Evolutionary conservation across 2,113 vertebrate species (phyloP).

Genomic region (Scartelaos histophorus): DNA sequence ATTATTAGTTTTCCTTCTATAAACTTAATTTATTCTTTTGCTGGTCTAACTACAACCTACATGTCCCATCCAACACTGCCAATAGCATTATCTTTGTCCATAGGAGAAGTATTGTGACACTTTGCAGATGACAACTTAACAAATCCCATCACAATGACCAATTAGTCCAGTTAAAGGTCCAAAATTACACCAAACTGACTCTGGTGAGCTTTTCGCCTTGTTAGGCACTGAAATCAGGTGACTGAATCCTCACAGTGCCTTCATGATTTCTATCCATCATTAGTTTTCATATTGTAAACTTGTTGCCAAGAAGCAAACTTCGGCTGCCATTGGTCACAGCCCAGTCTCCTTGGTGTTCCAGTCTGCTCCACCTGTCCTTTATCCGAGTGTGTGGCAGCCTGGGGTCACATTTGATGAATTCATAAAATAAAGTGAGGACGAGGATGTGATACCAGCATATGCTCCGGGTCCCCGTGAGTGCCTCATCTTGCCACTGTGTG

Average conservation of each 20-base stretch:
- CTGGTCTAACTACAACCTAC: too few species aligned
- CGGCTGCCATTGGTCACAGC: background rate
- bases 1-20: background rate
- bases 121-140: too few species aligned
- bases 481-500: conserved; percentile 47
- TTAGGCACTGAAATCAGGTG: too few species aligned
- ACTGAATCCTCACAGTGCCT: too few species aligned
- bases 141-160: too few species aligned
- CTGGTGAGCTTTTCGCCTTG: too few species aligned
- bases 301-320: background rate
- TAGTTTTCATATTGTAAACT: background rate
- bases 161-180: too few species aligned
- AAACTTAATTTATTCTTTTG: background rate
- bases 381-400: conserved; percentile 13
- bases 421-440: conserved; percentile 42
- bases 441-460: conserved; percentile 59
- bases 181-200: too few species aligned
- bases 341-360: conserved; percentile 1
- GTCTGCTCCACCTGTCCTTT: conserved; percentile 11
- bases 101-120: too few species aligned
- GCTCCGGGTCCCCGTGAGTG: conserved; percentile 39
- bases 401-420: conserved; percentile 7
- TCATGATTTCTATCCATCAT: background rate
- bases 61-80: too few species aligned
- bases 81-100: too few species aligned